A percentile compares a stretch with the other conserved stretches of the same genome.
Evolutionary conservation across 2,113 vertebrate genomes (phyloP).

Genomic region (Lipotes vexillifer): DNA sequence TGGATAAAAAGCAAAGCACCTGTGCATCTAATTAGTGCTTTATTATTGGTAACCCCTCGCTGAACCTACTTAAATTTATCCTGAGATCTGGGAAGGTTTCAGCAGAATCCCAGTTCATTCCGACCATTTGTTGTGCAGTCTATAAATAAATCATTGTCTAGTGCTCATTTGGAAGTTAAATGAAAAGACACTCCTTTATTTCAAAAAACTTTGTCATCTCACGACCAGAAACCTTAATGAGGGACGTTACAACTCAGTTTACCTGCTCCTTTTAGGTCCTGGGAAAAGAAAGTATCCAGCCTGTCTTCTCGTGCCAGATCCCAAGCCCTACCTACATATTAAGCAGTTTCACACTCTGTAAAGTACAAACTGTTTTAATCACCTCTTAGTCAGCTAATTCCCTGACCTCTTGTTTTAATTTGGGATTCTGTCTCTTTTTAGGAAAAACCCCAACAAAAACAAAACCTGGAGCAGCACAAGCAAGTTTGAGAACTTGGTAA

Average conservation of each 20-base stretch:
- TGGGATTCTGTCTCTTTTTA: constrained; percentile 45
- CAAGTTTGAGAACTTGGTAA: neutral
- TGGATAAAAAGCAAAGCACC: neutral
- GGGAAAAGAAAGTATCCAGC: neutral
- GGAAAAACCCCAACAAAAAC: constrained; percentile 43
- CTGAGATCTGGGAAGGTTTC: neutral
- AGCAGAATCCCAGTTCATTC: neutral
- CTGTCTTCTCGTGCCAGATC: neutral
- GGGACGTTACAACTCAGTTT: neutral
- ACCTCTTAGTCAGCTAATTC: neutral
- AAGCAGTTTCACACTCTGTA: neutral
- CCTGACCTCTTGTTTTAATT: constrained; percentile 15
- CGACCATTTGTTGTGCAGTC: neutral
- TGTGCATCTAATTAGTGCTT: neutral
- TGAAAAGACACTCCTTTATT: constrained; percentile 16
- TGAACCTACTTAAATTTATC: neutral
- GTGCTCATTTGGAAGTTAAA: neutral
- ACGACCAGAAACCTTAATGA: neutral
- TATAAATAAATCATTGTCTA: neutral
- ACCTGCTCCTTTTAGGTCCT: neutral
- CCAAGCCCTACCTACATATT: neutral
- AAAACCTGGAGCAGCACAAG: neutral
- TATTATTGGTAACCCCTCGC: neutral
- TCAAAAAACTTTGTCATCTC: neutral
- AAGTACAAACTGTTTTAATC: neutral